Conservation (phyloP, 2,797 vertebrate species). For the Epinephelus coioides region DNA sequence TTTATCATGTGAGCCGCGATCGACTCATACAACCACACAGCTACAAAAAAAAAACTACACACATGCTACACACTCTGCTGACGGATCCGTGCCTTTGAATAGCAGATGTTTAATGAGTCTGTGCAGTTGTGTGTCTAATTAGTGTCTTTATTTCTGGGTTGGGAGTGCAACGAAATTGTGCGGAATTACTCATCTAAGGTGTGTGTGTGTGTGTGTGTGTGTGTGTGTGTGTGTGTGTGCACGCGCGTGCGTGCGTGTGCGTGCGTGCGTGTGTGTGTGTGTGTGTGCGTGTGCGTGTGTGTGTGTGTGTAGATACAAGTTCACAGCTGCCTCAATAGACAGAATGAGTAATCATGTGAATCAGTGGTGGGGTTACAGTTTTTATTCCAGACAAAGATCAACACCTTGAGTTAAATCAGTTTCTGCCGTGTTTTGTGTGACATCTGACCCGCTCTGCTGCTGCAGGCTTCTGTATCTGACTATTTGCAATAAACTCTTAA, state of each 20-base stretch:
- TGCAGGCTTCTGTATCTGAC: neutral
- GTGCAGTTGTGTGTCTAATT: neutral
- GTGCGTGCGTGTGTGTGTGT: neutral
- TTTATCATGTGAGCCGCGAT: slow-evolving; percentile 54
- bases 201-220: neutral
- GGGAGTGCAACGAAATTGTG: neutral
- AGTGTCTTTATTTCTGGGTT: neutral
- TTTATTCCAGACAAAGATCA: neutral
- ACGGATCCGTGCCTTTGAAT: slow-evolving; percentile 20
- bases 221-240: neutral
- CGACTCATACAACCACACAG: slow-evolving; percentile 1
- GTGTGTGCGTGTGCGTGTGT: neutral
- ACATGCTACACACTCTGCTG: neutral
- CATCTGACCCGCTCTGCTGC: neutral
- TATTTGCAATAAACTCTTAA: too few species aligned
- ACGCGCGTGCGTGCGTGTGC: neutral
- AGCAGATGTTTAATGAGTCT: slow-evolving; percentile 32
- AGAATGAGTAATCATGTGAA: neutral
- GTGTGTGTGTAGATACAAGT: neutral
- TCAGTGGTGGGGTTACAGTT: neutral
- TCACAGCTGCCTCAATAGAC: neutral
- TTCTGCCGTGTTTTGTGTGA: neutral
- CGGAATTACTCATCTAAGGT: neutral
- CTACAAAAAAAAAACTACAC: neutral
- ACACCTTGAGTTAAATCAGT: neutral